Evolutionary conservation across 2,888 invertebrate species (phyloP), one percentile per base, ranked within the genome.

Genomic region (Scotopteryx bipunctaria): DNA sequence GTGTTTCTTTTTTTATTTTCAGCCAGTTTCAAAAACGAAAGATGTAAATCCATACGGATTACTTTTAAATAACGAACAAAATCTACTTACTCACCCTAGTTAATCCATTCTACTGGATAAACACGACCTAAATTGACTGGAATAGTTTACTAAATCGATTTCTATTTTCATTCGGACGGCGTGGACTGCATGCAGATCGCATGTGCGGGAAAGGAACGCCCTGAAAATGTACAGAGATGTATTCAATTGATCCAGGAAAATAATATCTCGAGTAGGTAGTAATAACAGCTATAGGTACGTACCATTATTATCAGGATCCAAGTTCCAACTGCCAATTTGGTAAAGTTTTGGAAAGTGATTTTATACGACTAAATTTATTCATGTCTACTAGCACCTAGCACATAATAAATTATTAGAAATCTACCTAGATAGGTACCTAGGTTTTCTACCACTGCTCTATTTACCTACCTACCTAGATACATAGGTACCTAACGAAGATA

Each of bases 181-280:
- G 54, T 40, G 67, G 70, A 64, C 72, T 67, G 73, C 71, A 59
- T 59, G 48, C 64, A 75, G 74, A 61, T 57, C 84, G 86, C 86
- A 87, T 86, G 86, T 83, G 86, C 86, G 82, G 71, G 64, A 64
- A 64, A 70, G 73, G 71, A 73, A 73, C 77, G 76, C 77, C 77
- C 77, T 60, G 57, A 64, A 69, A 66, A 61, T 42, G 48, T 6
- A 63, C 79, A 79, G 79, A 62, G 76, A 61, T 52, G 78, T 59
- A 75, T 61, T 67, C 40, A n/a, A 36, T 21, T 6, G 16, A 40
- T 47, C 8, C 43, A 19, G 40, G 15, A 21, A 42, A 9, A 11
- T 13, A 33, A 14, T 3, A 15, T 19, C 15, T 0, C 21, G 19
- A 13, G 29, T 29, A 19, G 11, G 21, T 23, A 21, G 1, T 21